Percentiles rank a stretch among this genome's conserved stretches.
phyloP scores from a whole-genome alignment of 2,888 invertebrate species.

The Ormyrus rosae region DNA sequence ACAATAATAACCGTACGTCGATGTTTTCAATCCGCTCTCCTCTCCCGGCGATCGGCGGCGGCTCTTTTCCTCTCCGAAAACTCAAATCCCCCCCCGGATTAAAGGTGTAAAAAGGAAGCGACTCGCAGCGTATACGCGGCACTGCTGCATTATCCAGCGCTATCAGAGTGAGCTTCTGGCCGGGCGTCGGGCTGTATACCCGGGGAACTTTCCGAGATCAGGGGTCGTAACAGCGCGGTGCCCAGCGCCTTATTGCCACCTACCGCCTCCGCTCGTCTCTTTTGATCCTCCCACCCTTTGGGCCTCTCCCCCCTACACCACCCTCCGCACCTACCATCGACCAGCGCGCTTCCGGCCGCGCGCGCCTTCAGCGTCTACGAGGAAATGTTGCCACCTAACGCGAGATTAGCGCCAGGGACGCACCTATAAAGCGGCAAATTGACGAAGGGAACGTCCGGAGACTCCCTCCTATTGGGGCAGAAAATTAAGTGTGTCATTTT shows the following conservation, averaged over 20 bases:
- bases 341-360: slow-evolving; percentile 9
- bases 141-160: slow-evolving; percentile 35
- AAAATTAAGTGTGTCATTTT: too few species aligned
- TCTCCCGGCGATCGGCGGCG: too few species aligned
- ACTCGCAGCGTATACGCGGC: neutral
- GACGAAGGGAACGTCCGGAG: neutral
- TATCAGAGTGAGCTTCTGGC: neutral
- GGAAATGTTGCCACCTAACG: slow-evolving; percentile 69
- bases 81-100: too few species aligned
- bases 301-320: too few species aligned
- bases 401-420: slow-evolving; percentile 69
- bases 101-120: too few species aligned
- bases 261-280: slow-evolving; percentile 56
- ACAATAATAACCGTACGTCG: too few species aligned
- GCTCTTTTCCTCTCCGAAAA: too few species aligned
- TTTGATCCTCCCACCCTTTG: neutral
- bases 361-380: slow-evolving; percentile 63
- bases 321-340: neutral
- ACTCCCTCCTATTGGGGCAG: neutral
- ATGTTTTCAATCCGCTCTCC: too few species aligned
- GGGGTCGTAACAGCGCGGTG: slow-evolving; percentile 73
- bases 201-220: slow-evolving; percentile 66
- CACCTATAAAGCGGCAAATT: slow-evolving; percentile 54
- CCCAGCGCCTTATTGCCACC: slow-evolving; percentile 72
- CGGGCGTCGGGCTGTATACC: neutral